Evolutionary conservation across 37 sponge, comb jelly and placozoan species (phyloP).

Genomic region (Spongia lamella): DNA sequence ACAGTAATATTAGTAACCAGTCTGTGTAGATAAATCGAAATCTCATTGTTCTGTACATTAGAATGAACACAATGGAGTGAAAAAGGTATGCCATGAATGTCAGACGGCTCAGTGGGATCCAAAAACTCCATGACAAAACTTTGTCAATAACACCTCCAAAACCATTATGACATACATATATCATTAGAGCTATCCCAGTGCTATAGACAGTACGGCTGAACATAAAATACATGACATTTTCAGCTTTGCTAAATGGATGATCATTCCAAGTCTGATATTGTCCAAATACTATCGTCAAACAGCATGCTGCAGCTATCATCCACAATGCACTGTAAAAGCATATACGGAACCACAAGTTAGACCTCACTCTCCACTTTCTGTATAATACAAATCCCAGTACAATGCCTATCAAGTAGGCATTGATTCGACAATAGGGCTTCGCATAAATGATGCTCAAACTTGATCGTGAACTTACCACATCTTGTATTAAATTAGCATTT

Average conservation of each 20-base stretch:
- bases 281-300: conserved; percentile 47
- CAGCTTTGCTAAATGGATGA: conserved; percentile 40
- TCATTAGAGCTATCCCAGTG: conserved; percentile 55
- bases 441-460: conserved; percentile 26
- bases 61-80: conserved; percentile 70
- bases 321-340: conserved; percentile 27
- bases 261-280: conserved; percentile 57
- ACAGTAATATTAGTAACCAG: conserved; percentile 30
- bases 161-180: conserved; percentile 76
- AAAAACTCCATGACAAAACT: conserved; percentile 77
- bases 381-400: conserved; percentile 70
- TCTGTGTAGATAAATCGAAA: conserved; percentile 40
- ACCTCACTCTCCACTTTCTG: conserved; percentile 16
- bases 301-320: conserved; percentile 26
- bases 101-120: conserved; percentile 90
- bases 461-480: too few species aligned
- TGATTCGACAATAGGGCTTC: conserved; percentile 72
- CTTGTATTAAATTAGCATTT: conserved; percentile 38
- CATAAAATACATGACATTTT: conserved; percentile 62
- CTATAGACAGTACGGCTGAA: conserved; percentile 67
- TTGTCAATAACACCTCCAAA: conserved; percentile 71
- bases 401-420: conserved; percentile 82
- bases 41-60: conserved; percentile 25
- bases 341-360: conserved; percentile 8
- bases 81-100: conserved; percentile 84